A percentile compares a stretch with the other conserved stretches of the same genome.
phyloP scores from a whole-genome alignment of 2,888 invertebrate species.

The Ditula angustiorana region DNA sequence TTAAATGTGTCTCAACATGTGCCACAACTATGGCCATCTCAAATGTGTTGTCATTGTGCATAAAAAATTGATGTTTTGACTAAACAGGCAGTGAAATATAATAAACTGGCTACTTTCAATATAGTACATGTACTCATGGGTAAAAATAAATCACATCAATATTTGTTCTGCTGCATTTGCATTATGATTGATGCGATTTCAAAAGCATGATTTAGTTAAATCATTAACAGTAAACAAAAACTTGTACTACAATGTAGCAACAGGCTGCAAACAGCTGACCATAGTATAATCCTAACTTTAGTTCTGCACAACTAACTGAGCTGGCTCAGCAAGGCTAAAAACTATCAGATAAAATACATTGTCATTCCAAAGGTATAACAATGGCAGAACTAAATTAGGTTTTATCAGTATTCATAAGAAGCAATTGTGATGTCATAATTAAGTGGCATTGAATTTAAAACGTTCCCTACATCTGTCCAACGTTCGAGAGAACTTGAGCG shows the following conservation, averaged over 20 bases:
- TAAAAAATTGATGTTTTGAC: slow-evolving; percentile 2
- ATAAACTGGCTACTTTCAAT: not conserved
- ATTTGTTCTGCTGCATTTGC: not conserved
- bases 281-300: not conserved
- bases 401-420: slow-evolving; percentile 2
- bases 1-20: not conserved
- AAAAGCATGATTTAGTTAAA: no score
- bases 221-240: not conserved
- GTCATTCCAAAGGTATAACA: not conserved
- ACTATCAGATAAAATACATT: not conserved
- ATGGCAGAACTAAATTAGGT: not conserved
- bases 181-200: no score
- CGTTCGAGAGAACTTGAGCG: not conserved
- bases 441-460: slow-evolving; percentile 1
- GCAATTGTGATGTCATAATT: not conserved
- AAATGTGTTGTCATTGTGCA: not conserved
- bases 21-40: not conserved
- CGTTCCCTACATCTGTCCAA: not conserved
- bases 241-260: no score
- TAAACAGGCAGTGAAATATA: not conserved
- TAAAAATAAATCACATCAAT: no score
- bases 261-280: not conserved
- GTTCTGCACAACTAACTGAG: not conserved
- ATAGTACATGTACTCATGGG: not conserved
- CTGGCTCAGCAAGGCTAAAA: not conserved